These are phyloP conservation scores for Chloropsis hardwickii DNA, from an alignment of 2,113 vertebrate species.

Conservation along the genomic window DNA sequence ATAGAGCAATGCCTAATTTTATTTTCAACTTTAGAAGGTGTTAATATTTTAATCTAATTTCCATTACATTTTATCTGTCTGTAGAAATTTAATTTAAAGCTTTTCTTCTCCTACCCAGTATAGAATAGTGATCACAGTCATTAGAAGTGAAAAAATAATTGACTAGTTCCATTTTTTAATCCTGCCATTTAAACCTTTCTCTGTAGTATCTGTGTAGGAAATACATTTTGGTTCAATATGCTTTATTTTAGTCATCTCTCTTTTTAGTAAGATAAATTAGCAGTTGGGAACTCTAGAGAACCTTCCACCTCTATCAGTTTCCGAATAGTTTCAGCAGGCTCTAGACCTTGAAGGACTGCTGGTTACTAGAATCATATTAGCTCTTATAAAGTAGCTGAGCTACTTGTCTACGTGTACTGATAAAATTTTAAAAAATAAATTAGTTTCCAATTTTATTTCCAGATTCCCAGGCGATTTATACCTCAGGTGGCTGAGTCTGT, in stretches of 20 bases:
- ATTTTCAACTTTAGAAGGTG: not conserved
- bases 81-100: not conserved
- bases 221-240: not conserved
- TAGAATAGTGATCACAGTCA: not conserved
- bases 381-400: not conserved
- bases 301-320: not conserved
- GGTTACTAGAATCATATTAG: not conserved
- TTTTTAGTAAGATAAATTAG: not conserved
- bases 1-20: not conserved
- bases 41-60: not conserved
- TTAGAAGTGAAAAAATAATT: not conserved
- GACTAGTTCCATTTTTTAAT: not conserved
- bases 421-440: not conserved
- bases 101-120: not conserved
- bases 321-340: not conserved
- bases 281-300: not conserved
- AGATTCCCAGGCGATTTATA: not conserved
- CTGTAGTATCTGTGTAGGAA: not conserved
- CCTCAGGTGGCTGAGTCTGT: not conserved
- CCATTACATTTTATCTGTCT: not conserved
- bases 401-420: not conserved
- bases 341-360: not conserved
- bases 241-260: not conserved
- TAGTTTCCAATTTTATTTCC: not conserved
- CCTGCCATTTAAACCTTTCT: not conserved